A percentile compares a stretch with the other conserved stretches of the same genome.
These are phyloP conservation scores for Apotomis betuletana DNA, from an alignment of 2,888 invertebrate species.

Conservation along the genomic window DNA sequence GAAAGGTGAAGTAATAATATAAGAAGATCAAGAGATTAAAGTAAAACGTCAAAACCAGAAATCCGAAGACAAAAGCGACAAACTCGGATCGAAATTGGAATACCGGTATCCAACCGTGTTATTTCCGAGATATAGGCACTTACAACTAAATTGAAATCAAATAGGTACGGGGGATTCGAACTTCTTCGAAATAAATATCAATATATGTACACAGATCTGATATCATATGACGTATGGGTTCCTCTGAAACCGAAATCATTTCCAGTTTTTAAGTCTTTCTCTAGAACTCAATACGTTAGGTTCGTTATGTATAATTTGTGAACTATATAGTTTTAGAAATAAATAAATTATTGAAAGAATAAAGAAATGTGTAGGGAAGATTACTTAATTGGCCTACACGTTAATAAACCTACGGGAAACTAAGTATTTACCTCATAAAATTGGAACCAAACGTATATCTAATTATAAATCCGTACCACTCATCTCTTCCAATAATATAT, in stretches of 20 bases:
- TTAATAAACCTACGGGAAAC: too few species aligned
- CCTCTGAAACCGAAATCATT: too few species aligned
- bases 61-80: not conserved
- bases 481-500: constrained; percentile 42
- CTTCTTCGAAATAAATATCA: not conserved
- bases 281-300: too few species aligned
- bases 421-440: not conserved
- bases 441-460: not conserved
- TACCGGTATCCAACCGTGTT: not conserved
- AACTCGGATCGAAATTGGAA: constrained; percentile 7
- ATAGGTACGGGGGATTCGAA: not conserved
- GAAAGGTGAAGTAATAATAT: constrained; percentile 2
- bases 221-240: not conserved
- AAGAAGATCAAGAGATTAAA: not conserved
- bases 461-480: constrained; percentile 20
- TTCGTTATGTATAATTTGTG: too few species aligned
- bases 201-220: not conserved
- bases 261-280: too few species aligned
- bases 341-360: too few species aligned
- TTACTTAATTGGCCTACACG: too few species aligned
- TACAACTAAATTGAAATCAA: not conserved
- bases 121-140: not conserved
- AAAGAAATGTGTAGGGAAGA: too few species aligned
- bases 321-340: too few species aligned
- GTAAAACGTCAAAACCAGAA: not conserved